Base-by-base conservation (phyloP, 2,113 vertebrate species). In the Channa maculata region DNA sequence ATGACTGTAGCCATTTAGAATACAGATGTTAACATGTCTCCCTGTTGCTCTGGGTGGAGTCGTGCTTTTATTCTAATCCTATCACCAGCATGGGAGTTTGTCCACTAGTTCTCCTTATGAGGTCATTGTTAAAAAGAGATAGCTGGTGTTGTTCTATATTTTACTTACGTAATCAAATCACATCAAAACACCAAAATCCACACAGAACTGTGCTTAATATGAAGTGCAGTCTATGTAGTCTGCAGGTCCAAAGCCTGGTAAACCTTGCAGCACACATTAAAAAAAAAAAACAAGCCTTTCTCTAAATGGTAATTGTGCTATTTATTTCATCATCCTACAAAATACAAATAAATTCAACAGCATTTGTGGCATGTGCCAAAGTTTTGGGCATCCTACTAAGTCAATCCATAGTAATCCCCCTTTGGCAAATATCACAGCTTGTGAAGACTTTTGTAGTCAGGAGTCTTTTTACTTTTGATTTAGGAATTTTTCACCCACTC, bases 11-110 rank as follows among this genome's bases (percentile, higher is more conserved):
- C 60, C 86, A 83, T 87, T 87, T 77, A 75, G 44, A 74, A 85
- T 79, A 77, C 88, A 89, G 89, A 91, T 86, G 86, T 84, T 90
- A 72, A 74, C 4, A 83, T 43, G 61, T 50, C 48, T 70, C 70
- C 61, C 63, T 51, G 71, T 44, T 51, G 52, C 63, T 77, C 54
- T 65, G 66, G 54, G 64, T 63, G 72, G 69, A 71, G 71, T 38
- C 24, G 0, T 54, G 33, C 33, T 50, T 78, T 51, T 34, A 67
- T 59, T 24, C 24, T 24, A 24, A 24, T 24, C 24, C 33, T 58
- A 38, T 6, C 68, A n/a, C 50, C 41, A 46, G 45, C 63, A 41
- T 58, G 43, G 57, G 36, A 3, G 11, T 13, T 15, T 50, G 24
- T 41, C 6, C 63, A 59, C 52, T 0, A 44, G 34, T 65, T 65